Percentiles rank a stretch among this genome's conserved stretches.
These are phyloP conservation scores for Vanessa atalanta DNA, from an alignment of 1,140 invertebrate genomes.

Conservation along the genomic window DNA sequence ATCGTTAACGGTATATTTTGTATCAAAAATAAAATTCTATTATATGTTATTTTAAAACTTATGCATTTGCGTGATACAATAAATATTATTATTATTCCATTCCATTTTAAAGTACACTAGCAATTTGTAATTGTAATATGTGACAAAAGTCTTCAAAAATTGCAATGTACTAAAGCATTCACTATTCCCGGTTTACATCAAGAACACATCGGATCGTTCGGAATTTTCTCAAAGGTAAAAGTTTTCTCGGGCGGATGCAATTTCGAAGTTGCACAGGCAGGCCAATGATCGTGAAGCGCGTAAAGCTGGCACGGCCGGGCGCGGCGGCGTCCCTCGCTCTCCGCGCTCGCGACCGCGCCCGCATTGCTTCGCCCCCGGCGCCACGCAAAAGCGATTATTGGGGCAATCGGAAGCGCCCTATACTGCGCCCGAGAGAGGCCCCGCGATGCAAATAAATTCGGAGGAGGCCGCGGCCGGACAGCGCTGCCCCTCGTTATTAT, in stretches of 20 bases:
- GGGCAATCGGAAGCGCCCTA: conserved; percentile 70
- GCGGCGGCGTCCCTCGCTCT: conserved; percentile 32
- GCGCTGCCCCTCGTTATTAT: conserved; percentile 78
- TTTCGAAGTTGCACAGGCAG: conserved; percentile 61
- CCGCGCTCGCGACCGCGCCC: conserved; percentile 33
- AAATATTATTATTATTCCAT: too few relatives aligned
- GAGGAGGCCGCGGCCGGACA: conserved; percentile 70
- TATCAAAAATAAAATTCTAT: neutral
- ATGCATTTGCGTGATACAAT: neutral
- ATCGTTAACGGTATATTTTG: conserved; percentile 6
- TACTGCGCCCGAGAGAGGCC: conserved; percentile 62
- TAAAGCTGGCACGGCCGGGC: conserved; percentile 38
- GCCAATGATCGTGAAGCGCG: conserved; percentile 38
- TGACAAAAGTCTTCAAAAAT: neutral
- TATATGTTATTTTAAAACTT: neutral
- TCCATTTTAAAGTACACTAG: too few relatives aligned
- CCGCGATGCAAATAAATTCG: conserved; percentile 78
- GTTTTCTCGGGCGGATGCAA: conserved; percentile 70
- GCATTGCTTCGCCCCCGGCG: conserved; percentile 38
- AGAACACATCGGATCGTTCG: conserved; percentile 57
- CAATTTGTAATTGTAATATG: too few relatives aligned
- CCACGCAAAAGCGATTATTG: conserved; percentile 75
- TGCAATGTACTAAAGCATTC: conserved; percentile 53
- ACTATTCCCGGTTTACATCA: conserved; percentile 59
- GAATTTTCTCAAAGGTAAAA: conserved; percentile 71